These are phyloP conservation scores for Girardinichthys multiradiatus DNA, from an alignment of 2,113 vertebrate genomes.

Conservation along the genomic window DNA sequence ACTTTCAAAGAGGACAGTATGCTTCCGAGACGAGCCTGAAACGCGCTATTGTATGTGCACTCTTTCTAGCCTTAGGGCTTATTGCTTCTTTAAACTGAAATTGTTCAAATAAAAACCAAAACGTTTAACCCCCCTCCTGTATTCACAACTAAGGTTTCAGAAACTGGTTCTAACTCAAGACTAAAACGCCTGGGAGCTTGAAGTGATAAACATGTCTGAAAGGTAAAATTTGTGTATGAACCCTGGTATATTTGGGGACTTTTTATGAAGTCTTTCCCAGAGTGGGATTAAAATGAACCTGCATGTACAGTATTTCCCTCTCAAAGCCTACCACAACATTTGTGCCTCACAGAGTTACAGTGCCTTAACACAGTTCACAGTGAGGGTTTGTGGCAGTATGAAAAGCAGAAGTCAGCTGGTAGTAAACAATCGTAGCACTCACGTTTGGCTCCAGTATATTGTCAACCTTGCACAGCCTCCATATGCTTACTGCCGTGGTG, in stretches of 20 bases:
- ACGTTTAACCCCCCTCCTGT: too few species aligned
- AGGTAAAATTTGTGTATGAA: not conserved
- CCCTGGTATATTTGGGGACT: not conserved
- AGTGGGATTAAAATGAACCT: not conserved
- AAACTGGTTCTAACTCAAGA: too few species aligned
- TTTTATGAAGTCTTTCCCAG: not conserved
- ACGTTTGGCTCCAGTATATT: slow-evolving; percentile 74
- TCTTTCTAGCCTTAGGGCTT: too few species aligned
- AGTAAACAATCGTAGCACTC: slow-evolving; percentile 62
- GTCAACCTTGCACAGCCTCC: slow-evolving; percentile 66
- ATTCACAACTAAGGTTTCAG: too few species aligned
- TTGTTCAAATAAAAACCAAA: too few species aligned
- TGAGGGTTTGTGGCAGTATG: slow-evolving; percentile 30
- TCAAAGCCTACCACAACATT: slow-evolving; percentile 10
- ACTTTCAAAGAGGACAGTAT: too few species aligned
- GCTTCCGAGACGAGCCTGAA: too few species aligned
- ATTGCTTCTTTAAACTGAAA: too few species aligned
- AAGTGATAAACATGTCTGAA: too few species aligned
- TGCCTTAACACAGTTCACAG: slow-evolving; percentile 2
- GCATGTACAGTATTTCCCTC: slow-evolving; percentile 7
- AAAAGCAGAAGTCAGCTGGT: slow-evolving; percentile 42
- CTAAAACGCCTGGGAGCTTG: too few species aligned
- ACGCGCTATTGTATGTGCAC: too few species aligned
- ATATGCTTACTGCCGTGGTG: slow-evolving; percentile 62
- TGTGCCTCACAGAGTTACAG: not conserved